Percentiles rank a stretch among this genome's conserved stretches.
These are phyloP conservation scores for Ophion costatus DNA, from an alignment of 2,888 invertebrate species.

Conservation along the genomic window DNA sequence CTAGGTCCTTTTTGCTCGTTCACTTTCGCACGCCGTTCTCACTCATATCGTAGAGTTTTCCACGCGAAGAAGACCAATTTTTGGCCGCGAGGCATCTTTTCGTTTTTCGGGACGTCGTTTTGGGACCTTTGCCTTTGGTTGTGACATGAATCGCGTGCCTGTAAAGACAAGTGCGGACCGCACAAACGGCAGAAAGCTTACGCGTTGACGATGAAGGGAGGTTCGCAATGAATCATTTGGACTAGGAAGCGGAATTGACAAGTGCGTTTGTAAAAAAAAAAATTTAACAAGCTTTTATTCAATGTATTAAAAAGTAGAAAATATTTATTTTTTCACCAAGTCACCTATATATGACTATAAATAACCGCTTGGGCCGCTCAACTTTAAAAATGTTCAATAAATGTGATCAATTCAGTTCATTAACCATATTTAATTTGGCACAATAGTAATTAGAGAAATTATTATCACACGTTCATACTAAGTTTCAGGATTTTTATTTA, in stretches of 20 bases:
- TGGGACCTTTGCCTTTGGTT: not conserved
- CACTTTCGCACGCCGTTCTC: constrained; percentile 40
- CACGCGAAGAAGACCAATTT: constrained; percentile 12
- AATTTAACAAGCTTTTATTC: too few species aligned
- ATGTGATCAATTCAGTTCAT: too few species aligned
- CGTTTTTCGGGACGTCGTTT: not conserved
- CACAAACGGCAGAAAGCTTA: not conserved
- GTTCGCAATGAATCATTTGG: not conserved
- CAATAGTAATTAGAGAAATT: too few species aligned
- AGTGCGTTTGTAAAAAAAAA: not conserved
- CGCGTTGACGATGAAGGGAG: not conserved
- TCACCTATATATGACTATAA: too few species aligned
- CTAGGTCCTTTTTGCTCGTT: constrained; percentile 37
- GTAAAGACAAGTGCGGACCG: not conserved
- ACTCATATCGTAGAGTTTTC: constrained; percentile 15
- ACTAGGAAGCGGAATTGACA: not conserved
- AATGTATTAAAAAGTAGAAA: too few species aligned
- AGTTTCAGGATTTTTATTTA: too few species aligned
- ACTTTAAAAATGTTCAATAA: too few species aligned
- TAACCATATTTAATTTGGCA: too few species aligned
- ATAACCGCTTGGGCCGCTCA: too few species aligned
- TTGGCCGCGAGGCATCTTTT: not conserved
- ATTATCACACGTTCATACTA: too few species aligned
- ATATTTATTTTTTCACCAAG: too few species aligned
- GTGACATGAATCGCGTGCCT: not conserved